Base-by-base conservation (phyloP, 1,140 invertebrate species). In the Dreissena polymorpha region DNA sequence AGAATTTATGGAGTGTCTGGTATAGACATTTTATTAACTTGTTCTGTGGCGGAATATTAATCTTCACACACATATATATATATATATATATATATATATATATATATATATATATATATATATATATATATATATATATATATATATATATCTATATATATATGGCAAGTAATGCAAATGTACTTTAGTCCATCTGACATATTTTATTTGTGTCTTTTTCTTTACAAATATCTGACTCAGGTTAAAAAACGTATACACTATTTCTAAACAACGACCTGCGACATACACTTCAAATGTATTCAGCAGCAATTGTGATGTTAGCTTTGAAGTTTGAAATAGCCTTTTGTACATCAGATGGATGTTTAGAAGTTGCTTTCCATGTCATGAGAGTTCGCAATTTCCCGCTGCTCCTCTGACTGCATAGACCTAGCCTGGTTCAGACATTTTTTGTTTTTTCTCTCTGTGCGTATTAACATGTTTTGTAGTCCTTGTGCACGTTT, bases 1-100 rank as follows among this genome's bases (percentile, higher is more conserved):
- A 72, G 21, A 72, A 72, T 55, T 51, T 7, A 29, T 21, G 70
- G 70, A n/a, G 70, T 51, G 21, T 72, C 50, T 51, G 70, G 70
- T 21, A 72, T n/a, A n/a, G 70, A 72, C 70, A 72, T 39, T 39
- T 39, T 39, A 39, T 39, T 39, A 5, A 53, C 50, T 13, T 72
- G 70, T 16, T 29, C 16, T 72, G 49, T 72, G 70, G 39, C 14
- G 21, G 21, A 68, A 68, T 68, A 3, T 68, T 23, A 2, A 16
- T 25, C 29, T 39, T 39, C 5, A 39, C 39, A 39, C 8, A 39
- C 8, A 39, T 39, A 39, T 39, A 39, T 39, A 39, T 39, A 39
- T 39, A 60, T 60, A 2, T 60, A 23, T 60, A 60, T 60, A 2
- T 60, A 23, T 60, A 60, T 60, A 2, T 60, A 23, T 60, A 60